Conservation (phyloP, 2,113 vertebrate genomes). For the Centropus bengalensis region DNA sequence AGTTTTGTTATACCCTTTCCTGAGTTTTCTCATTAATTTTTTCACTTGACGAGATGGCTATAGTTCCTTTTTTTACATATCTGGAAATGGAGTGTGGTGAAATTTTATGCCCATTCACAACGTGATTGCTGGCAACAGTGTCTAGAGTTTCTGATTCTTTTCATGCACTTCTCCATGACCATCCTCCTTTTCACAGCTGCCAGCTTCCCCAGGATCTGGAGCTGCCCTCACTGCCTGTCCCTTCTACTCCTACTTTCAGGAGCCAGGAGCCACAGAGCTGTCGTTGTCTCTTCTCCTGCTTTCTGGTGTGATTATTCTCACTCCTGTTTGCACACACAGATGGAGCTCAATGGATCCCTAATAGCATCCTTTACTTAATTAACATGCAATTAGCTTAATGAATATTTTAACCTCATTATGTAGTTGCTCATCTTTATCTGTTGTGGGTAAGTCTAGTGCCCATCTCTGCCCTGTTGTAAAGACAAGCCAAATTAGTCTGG, state of each 20-base stretch:
- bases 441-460: slow-evolving; percentile 41
- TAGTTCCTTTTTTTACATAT: neutral
- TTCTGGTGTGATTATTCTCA: slow-evolving; percentile 56
- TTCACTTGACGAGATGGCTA: neutral
- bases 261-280: neutral
- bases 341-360: slow-evolving; percentile 70
- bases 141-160: neutral
- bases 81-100: neutral
- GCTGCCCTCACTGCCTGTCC: neutral
- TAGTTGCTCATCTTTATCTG: slow-evolving; percentile 72
- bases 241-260: neutral
- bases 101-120: neutral
- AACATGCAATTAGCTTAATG: slow-evolving; percentile 80
- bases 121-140: neutral
- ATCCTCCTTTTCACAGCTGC: neutral
- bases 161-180: neutral
- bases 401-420: slow-evolving; percentile 77
- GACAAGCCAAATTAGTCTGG: slow-evolving; percentile 50
- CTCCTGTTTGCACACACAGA: slow-evolving; percentile 71
- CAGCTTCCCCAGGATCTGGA: neutral
- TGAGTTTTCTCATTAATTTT: neutral
- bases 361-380: slow-evolving; percentile 77
- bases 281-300: neutral
- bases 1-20: neutral
- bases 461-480: slow-evolving; percentile 46